Evolutionary conservation across 2,888 invertebrate genomes (phyloP).

Genomic region (Strigamia maritima): DNA sequence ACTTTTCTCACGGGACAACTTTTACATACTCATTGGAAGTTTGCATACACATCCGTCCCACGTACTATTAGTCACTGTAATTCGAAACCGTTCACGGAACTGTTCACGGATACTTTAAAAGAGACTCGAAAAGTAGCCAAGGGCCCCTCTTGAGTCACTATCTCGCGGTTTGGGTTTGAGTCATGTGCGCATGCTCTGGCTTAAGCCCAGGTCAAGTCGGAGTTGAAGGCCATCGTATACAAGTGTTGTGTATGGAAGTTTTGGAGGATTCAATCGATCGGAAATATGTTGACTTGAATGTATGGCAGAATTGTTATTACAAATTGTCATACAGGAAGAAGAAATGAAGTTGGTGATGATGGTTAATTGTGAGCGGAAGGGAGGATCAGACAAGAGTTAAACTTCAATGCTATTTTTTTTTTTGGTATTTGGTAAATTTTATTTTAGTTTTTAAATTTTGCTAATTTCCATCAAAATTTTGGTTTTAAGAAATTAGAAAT

Average conservation of each 20-base stretch:
- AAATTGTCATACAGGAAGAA: too few species aligned
- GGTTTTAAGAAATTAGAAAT: too few species aligned
- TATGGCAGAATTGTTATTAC: too few species aligned
- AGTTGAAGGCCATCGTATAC: slow-evolving; percentile 1
- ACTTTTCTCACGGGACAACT: slow-evolving; percentile 19
- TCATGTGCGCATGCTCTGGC: background rate
- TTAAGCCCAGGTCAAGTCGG: background rate
- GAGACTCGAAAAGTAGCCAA: background rate
- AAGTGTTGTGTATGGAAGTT: background rate
- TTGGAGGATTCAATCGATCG: background rate
- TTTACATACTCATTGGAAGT: background rate
- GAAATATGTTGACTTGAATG: background rate
- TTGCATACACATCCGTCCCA: slow-evolving; percentile 2
- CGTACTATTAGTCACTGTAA: slow-evolving; percentile 7
- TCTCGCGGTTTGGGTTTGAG: background rate
- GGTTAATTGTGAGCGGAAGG: too few species aligned
- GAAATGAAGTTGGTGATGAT: too few species aligned
- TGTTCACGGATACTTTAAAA: background rate
- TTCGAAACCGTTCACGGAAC: slow-evolving; percentile 11
- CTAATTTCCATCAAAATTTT: too few species aligned
- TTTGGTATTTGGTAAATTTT: too few species aligned
- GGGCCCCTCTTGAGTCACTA: background rate
- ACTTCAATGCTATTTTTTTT: too few species aligned
- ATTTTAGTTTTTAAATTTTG: too few species aligned
- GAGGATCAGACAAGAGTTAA: too few species aligned